Evolutionary conservation across 2,113 vertebrate species (phyloP), one percentile per base, ranked within the genome.

Genomic region (Clupea harengus): DNA sequence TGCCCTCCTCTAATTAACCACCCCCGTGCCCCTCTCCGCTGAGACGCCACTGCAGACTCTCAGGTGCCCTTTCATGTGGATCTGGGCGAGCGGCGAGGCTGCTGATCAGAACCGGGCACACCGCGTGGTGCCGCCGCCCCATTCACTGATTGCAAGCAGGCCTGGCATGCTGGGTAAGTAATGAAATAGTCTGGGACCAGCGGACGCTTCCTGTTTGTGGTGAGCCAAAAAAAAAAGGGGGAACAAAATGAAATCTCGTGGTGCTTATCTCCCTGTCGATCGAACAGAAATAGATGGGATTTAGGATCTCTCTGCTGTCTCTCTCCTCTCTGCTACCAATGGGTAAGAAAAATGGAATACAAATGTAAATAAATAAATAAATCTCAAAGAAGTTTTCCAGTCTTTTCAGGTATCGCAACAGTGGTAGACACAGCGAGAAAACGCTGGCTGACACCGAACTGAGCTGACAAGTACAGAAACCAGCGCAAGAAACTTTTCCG

Each of bases 401-500:
- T 67, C 25, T 67, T 67, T 67, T 67, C 22, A 11, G 60, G 60
- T 67, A n/a, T 67, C 25, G 22, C 60, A 67, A 67, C 22, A 25
- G 25, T 25, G 5, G 20, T 4, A 60, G 64, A 32, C 28, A 15
- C 10, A 9, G 8, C n/a, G 1, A 72, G 64, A 72, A 13, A 28
- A 2, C 0, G 25, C 64, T 32, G 0, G 10, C 25, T 72, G 32
- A 72, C 7, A 88, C n/a, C 88, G 82, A 85, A 84, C 88, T 52
- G 88, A 86, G 86, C 81, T 4, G 85, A 87, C 88, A 78, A 86
- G 82, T 64, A 88, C 78, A 86, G 90, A 28, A 67, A 81, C 83
- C 83, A 81, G 86, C 81, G 86, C 88, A 87, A 78, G 64, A 54
- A 86, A 89, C 49, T 86, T 78, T 15, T 60, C 3, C 22, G 81